Conservation (phyloP, 2,113 vertebrate species). For the Psilopogon haemacephalus region DNA sequence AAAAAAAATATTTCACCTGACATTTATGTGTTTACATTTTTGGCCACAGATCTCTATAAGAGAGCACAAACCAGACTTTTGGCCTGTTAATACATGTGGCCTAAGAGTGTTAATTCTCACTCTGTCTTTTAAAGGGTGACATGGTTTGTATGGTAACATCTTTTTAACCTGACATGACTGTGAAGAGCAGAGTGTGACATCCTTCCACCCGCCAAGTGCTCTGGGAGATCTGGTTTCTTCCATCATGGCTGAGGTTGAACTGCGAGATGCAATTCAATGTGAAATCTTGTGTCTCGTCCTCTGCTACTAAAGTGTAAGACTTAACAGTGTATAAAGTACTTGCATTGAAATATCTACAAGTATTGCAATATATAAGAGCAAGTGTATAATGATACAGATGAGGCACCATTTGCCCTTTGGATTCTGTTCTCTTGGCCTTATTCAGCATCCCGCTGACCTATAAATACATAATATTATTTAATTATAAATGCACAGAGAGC, state of each 20-base stretch:
- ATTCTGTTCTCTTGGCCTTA: neutral
- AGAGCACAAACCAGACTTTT: neutral
- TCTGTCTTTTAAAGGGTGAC: neutral
- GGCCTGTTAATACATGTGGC: neutral
- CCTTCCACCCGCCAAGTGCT: rapidly evolving
- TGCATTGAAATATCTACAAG: neutral
- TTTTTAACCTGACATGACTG: neutral
- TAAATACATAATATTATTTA: neutral
- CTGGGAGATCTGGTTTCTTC: neutral
- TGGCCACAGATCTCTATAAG: neutral
- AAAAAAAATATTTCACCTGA: neutral
- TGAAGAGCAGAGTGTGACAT: neutral
- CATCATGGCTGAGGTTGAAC: neutral
- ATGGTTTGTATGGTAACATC: neutral
- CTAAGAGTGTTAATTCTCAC: neutral
- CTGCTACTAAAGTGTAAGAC: neutral
- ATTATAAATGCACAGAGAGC: neutral
- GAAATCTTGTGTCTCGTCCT: neutral
- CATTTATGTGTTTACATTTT: neutral
- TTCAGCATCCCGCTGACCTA: neutral
- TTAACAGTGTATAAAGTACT: neutral
- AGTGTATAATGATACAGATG: neutral
- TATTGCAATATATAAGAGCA: neutral
- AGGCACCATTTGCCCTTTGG: neutral
- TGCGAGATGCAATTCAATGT: neutral